Evolutionary conservation across 2,797 vertebrate species (phyloP).

Genomic region (Erethizon dorsatum): DNA sequence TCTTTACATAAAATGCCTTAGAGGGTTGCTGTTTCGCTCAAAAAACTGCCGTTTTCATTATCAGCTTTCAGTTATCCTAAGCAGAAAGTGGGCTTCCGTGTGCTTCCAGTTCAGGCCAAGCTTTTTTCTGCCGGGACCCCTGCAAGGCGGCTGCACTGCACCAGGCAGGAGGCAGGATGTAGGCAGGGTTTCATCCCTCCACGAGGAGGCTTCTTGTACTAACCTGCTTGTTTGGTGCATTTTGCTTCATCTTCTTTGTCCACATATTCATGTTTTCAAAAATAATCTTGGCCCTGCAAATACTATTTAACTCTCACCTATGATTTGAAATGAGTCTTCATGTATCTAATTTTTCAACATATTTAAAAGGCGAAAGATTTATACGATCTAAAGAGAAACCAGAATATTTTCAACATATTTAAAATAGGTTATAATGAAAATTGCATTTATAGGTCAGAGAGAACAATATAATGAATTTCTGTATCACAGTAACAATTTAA

Average conservation of each 20-base stretch:
- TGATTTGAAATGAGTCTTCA: conserved; percentile 41
- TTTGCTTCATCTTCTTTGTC: conserved; percentile 48
- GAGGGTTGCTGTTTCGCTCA: background rate
- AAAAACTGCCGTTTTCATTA: background rate
- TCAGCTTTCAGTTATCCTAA: background rate
- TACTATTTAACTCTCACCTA: conserved; percentile 1
- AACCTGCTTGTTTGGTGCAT: background rate
- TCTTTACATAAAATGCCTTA: conserved; percentile 32
- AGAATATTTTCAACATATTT: background rate
- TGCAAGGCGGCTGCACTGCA: background rate
- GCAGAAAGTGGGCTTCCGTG: background rate
- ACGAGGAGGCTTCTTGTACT: background rate
- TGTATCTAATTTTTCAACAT: background rate
- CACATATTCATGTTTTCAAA: background rate
- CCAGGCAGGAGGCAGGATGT: background rate
- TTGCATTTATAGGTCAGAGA: background rate
- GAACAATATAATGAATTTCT: conserved; percentile 27
- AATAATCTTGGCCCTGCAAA: conserved; percentile 7
- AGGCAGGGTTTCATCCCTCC: background rate
- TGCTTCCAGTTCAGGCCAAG: background rate
- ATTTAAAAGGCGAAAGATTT: background rate
- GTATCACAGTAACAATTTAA: conserved; percentile 13
- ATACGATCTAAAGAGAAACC: no score
- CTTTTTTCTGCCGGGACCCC: background rate
- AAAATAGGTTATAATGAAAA: conserved; percentile 31